These are phyloP conservation scores for Myodes glareolus DNA, from an alignment of 2,113 vertebrate species.

Conservation along the genomic window DNA sequence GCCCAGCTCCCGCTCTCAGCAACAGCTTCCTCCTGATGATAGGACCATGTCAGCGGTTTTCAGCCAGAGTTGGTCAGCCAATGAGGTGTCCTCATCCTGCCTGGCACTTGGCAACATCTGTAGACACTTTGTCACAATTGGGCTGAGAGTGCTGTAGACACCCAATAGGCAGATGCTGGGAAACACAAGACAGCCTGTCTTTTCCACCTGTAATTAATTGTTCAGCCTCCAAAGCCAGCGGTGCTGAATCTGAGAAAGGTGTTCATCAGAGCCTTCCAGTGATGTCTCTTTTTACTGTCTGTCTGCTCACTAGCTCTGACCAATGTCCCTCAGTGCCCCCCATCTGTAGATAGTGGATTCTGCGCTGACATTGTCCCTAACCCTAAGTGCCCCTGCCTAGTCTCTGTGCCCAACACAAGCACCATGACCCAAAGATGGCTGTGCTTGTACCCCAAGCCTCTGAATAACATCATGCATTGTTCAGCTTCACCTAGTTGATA, in stretches of 20 bases:
- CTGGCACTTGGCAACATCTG: neutral
- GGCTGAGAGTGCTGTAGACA: neutral
- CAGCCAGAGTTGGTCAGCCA: neutral
- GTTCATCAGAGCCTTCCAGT: neutral
- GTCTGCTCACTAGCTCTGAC: neutral
- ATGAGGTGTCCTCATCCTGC: rapidly evolving
- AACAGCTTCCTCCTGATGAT: neutral
- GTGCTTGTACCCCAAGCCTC: neutral
- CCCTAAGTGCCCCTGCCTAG: neutral
- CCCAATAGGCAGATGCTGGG: neutral
- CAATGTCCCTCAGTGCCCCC: neutral
- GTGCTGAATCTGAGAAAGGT: neutral
- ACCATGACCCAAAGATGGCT: neutral
- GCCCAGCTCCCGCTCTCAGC: neutral
- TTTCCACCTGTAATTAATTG: neutral
- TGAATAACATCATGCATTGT: neutral
- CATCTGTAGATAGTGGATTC: no score
- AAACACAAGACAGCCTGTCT: neutral
- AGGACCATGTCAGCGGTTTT: neutral
- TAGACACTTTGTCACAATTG: neutral
- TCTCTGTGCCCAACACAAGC: no score
- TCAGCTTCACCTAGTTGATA: constrained; percentile 16
- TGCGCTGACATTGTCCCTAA: neutral
- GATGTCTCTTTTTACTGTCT: neutral
- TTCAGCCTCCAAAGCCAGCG: neutral